Percentiles rank a stretch among this genome's conserved stretches.
Conservation (phyloP, 2,797 vertebrate species). For the Tympanoctomys barrerae region DNA sequence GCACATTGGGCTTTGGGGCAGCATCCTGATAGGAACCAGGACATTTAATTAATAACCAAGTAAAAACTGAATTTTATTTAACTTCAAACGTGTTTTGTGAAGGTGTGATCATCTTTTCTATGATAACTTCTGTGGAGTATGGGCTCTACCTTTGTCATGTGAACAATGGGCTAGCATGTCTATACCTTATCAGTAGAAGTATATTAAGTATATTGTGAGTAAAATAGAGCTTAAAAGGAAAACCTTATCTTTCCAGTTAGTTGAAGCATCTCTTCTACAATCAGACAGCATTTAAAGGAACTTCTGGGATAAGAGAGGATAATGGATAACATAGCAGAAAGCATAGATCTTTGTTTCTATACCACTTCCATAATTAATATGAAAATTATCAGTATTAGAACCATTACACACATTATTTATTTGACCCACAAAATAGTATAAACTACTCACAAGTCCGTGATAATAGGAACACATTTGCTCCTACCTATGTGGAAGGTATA, state of each 20-base stretch:
- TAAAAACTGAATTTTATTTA: constrained; percentile 43
- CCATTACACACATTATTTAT: not conserved
- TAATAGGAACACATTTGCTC: not conserved
- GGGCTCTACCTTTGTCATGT: not conserved
- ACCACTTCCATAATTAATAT: constrained; percentile 38
- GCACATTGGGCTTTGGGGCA: not conserved
- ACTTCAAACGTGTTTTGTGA: constrained; percentile 16
- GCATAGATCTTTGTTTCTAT: not conserved
- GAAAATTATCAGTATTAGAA: not conserved
- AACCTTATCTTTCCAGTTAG: not conserved
- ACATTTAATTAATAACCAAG: not conserved
- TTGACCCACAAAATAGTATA: not conserved
- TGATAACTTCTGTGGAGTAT: not conserved
- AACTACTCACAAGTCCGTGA: not conserved
- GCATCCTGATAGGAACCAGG: not conserved
- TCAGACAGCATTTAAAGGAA: constrained; percentile 15
- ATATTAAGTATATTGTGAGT: not conserved
- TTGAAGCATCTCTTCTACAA: not conserved
- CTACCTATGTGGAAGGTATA: not conserved
- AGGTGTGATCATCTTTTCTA: not conserved
- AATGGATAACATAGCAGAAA: not conserved
- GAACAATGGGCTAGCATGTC: not conserved
- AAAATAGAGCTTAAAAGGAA: constrained; percentile 34
- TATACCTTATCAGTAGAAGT: not conserved
- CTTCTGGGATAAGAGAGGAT: not conserved